Base-by-base conservation (phyloP, 2,797 vertebrate species). In the Scolopax bukidnonensis region DNA sequence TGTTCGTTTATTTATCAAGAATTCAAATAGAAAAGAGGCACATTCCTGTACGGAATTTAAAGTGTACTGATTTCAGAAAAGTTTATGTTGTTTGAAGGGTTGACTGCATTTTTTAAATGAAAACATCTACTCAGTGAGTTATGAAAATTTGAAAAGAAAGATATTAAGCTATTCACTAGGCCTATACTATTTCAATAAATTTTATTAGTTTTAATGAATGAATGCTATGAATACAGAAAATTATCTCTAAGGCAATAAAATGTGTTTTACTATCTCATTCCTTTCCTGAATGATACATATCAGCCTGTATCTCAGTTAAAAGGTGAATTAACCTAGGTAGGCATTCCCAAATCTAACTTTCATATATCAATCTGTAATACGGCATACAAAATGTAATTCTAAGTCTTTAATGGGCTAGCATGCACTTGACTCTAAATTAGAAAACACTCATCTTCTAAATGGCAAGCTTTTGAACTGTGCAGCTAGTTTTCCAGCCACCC, bases 151-250 rank as follows among this genome's bases (percentile, higher is more conserved):
- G 17, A 50, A 50, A 54, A 74, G 8, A 69, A 11, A 18, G 4
- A n/a, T 47, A 68, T 10, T 47, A 53, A 77, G 12, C 19, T 50
- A 71, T 57, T 70, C 33, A 75, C 19, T 8, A 73, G 32, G 25
- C 9, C 36, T 80, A 24, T 9, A 3, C 54, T 33, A 50, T 59
- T 63, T 59, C n/a, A 59, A 57, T 14, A 8, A 64, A 73, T 68
- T 87, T 50, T 53, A 86, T 68, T 67, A 18, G 10, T 74, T 84
- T 45, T 48, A 50, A 10, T 47, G 45, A 90, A 86, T 30, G 4
- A 86, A 78, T 51, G 11, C 28, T 38, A 54, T 28, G 36, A 84
- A 93, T 27, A 81, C 32, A 86, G 12, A 88, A 90, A 80, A 85
- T 19, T 1, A 84, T 16, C 69, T 67, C 30, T 7, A n/a, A 60